A percentile compares a stretch with the other conserved stretches of the same genome.
phyloP scores from a whole-genome alignment of 2,888 invertebrate genomes.

The Liopterus haemorrhoidalis region DNA sequence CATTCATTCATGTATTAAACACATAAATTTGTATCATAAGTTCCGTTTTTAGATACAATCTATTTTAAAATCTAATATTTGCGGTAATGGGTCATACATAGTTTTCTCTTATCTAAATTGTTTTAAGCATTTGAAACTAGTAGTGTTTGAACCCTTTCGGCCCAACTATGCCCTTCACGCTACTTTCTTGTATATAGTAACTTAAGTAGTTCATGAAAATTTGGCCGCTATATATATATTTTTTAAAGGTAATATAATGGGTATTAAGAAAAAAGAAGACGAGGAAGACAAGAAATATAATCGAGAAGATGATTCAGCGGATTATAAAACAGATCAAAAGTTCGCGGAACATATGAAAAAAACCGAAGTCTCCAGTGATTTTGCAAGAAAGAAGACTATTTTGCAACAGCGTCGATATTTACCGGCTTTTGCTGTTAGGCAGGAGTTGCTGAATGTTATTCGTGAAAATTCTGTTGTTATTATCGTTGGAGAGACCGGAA shows the following conservation, averaged over 20 bases:
- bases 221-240: slow-evolving; percentile 12
- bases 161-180: too few species aligned
- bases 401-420: slow-evolving; percentile 83
- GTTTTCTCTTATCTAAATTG: too few species aligned
- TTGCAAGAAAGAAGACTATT: slow-evolving; percentile 79
- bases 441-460: slow-evolving; percentile 85
- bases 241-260: slow-evolving; percentile 81
- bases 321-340: slow-evolving; percentile 90
- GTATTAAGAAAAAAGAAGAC: slow-evolving; percentile 77
- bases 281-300: slow-evolving; percentile 62
- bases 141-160: too few species aligned
- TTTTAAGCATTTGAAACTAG: too few species aligned
- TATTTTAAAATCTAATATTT: too few species aligned
- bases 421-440: slow-evolving; percentile 92
- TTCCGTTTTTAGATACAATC: slow-evolving; percentile 17
- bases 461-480: slow-evolving; percentile 91
- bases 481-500: slow-evolving; percentile 92
- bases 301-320: slow-evolving; percentile 65
- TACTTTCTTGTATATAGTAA: too few species aligned
- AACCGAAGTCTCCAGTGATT: slow-evolving; percentile 67
- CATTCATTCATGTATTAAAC: not conserved
- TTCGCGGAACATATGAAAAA: slow-evolving; percentile 90
- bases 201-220: not conserved
- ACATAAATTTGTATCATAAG: not conserved
- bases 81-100: too few species aligned